Percentiles rank a stretch among this genome's conserved stretches.
Evolutionary conservation across 2,113 vertebrate species (phyloP).

Genomic region (Motacilla tschutschensis): DNA sequence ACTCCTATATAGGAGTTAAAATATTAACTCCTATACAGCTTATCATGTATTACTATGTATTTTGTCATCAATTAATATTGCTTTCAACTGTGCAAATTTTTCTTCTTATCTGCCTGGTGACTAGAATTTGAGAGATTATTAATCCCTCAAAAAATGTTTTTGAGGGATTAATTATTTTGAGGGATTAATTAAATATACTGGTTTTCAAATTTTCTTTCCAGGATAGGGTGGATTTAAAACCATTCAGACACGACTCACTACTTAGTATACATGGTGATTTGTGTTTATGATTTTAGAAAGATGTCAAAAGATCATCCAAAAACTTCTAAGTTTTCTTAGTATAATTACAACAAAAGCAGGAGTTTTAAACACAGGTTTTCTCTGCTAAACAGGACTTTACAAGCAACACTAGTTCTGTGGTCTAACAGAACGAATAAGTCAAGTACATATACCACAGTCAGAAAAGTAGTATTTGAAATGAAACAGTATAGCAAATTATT

Average conservation of each 20-base stretch:
- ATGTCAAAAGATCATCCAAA: neutral
- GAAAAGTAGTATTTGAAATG: neutral
- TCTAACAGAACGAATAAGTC: neutral
- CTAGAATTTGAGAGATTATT: neutral
- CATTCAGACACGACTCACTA: neutral
- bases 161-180: neutral
- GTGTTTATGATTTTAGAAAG: neutral
- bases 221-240: neutral
- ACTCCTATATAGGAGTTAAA: neutral
- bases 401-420: neutral
- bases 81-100: neutral
- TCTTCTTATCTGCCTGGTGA: neutral
- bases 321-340: neutral
- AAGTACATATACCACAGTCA: neutral
- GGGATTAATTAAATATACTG: neutral
- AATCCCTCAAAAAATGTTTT: neutral
- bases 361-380: neutral
- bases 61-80: constrained; percentile 9
- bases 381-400: neutral
- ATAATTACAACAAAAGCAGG: neutral
- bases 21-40: neutral
- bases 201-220: neutral
- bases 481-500: neutral
- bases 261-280: neutral
- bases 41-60: neutral